These are phyloP conservation scores for Lutjanus campechanus DNA, from an alignment of 2,797 vertebrate genomes.

Conservation along the genomic window DNA sequence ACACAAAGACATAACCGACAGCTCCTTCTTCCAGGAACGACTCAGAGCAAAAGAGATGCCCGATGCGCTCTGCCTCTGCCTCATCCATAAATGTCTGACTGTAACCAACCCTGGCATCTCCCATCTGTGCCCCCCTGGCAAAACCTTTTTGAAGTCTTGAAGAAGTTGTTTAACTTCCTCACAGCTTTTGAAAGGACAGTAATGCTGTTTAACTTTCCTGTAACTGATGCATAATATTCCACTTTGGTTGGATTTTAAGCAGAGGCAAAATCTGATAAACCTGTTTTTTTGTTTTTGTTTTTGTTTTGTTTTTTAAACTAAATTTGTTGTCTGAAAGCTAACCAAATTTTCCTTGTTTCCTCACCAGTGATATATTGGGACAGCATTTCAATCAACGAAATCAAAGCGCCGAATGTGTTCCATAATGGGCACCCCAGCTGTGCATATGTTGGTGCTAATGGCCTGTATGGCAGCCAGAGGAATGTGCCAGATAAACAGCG, in stretches of 20 bases:
- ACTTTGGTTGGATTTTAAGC: slow-evolving; percentile 9
- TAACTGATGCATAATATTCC: slow-evolving; percentile 19
- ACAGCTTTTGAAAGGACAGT: slow-evolving; percentile 55
- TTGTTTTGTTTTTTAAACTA: neutral
- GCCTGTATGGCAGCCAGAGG: slow-evolving; percentile 82
- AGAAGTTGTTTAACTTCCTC: slow-evolving; percentile 64
- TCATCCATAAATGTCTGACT: slow-evolving; percentile 58
- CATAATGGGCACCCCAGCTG: slow-evolving; percentile 86
- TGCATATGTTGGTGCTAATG: slow-evolving; percentile 86
- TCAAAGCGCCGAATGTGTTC: slow-evolving; percentile 70
- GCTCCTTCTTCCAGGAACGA: slow-evolving; percentile 58
- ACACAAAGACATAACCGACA: slow-evolving; percentile 52
- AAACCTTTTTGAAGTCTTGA: slow-evolving; percentile 81
- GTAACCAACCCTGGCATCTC: slow-evolving; percentile 72
- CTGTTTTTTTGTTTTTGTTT: neutral
- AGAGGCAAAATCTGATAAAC: slow-evolving; percentile 3
- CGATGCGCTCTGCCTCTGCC: slow-evolving; percentile 32
- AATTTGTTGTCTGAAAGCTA: slow-evolving; percentile 32
- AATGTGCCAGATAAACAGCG: slow-evolving; percentile 86
- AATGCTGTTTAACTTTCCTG: slow-evolving; percentile 54
- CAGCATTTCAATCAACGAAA: slow-evolving; percentile 69
- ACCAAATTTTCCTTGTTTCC: slow-evolving; percentile 25
- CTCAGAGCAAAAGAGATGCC: slow-evolving; percentile 59
- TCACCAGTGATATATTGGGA: slow-evolving; percentile 60
- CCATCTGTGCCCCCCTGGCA: slow-evolving; percentile 77